phyloP scores from a whole-genome alignment of 2,888 invertebrate species.

The Sarcophaga variegata region DNA sequence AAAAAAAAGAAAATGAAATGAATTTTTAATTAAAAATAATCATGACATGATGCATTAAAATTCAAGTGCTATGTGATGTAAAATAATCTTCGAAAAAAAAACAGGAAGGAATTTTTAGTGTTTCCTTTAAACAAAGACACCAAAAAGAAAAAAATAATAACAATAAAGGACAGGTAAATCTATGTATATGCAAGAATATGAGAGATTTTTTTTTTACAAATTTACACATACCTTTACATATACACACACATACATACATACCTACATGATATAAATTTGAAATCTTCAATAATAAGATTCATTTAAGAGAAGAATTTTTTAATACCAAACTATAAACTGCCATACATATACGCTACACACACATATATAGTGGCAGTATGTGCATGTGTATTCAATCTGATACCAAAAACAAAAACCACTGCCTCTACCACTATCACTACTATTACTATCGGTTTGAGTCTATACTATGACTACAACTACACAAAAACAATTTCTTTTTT shows the following conservation, averaged over 20 bases:
- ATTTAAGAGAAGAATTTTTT: not conserved
- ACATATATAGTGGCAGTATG: not conserved
- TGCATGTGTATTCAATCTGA: slow-evolving; percentile 51
- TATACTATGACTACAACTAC: too few relatives aligned
- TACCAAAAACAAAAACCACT: slow-evolving; percentile 41
- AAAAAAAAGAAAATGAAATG: not conserved
- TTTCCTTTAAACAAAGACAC: slow-evolving; percentile 9
- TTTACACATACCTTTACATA: not conserved
- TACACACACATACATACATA: too few relatives aligned
- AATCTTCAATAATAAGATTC: not conserved
- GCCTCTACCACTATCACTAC: not conserved
- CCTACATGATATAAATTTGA: not conserved
- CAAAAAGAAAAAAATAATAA: not conserved
- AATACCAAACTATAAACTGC: not conserved
- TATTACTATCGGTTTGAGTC: too few relatives aligned
- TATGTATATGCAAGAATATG: not conserved
- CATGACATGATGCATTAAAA: slow-evolving; percentile 56
- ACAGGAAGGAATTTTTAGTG: slow-evolving; percentile 20
- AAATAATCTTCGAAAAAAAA: slow-evolving; percentile 46
- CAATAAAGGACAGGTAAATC: not conserved
- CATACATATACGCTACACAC: not conserved
- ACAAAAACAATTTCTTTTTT: too few relatives aligned
- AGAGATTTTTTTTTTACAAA: not conserved
- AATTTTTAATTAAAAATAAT: slow-evolving; percentile 61
- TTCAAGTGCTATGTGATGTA: slow-evolving; percentile 49